A percentile compares a stretch with the other conserved stretches of the same genome.
These are phyloP conservation scores for Amblyornis subalaris DNA, from an alignment of 2,113 vertebrate genomes.

Conservation along the genomic window DNA sequence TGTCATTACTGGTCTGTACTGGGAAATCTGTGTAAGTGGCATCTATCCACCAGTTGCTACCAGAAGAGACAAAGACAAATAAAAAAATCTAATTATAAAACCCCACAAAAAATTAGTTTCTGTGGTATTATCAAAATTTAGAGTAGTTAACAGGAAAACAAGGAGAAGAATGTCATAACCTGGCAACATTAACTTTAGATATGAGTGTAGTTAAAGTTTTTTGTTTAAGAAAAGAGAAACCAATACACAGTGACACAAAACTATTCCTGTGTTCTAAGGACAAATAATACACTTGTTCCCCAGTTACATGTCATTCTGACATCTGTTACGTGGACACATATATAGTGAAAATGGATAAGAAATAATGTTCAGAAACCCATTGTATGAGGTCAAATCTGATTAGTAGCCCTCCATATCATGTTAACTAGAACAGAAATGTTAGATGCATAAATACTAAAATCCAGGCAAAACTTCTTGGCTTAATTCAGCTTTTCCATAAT, in stretches of 20 bases:
- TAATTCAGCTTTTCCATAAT: neutral
- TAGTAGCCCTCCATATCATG: neutral
- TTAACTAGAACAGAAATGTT: neutral
- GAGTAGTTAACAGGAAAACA: neutral
- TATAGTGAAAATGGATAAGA: accelerated
- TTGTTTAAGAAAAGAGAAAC: neutral
- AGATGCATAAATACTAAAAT: neutral
- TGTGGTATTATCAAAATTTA: neutral
- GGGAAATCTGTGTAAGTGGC: neutral
- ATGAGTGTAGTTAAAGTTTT: neutral
- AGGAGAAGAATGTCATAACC: accelerated
- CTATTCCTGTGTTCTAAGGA: neutral
- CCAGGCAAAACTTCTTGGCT: neutral
- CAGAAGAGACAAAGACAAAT: neutral
- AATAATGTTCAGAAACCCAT: neutral
- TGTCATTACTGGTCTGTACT: neutral
- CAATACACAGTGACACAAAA: neutral
- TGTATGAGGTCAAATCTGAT: neutral
- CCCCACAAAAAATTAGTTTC: neutral
- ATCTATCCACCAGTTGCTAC: neutral
- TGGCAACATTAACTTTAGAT: neutral
- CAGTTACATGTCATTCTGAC: neutral
- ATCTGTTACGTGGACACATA: neutral
- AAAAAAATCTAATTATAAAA: neutral
- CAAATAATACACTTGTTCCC: neutral